Conservation (phyloP, 2,888 invertebrate genomes). For the Harmothoe impar region DNA sequence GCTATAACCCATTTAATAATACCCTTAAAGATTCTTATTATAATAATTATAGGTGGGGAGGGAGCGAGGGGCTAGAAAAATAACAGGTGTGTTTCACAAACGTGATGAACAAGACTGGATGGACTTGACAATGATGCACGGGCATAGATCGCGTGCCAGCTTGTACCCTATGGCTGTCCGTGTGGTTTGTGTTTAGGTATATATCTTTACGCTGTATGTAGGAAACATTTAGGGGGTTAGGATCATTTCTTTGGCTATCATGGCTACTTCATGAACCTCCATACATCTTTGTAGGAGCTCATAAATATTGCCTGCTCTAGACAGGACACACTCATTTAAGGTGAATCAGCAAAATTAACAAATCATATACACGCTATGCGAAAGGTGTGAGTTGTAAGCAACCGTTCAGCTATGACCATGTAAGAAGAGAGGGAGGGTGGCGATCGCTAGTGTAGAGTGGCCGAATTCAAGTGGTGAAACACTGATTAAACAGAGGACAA, state of each 20-base stretch:
- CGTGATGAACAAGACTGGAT: background rate
- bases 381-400: background rate
- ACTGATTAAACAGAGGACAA: background rate
- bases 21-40: background rate
- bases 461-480: background rate
- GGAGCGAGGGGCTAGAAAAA: background rate
- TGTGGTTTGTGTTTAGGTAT: too few species aligned
- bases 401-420: constrained; percentile 37
- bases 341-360: background rate
- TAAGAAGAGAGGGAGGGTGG: background rate
- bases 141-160: constrained; percentile 29
- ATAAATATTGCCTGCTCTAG: background rate
- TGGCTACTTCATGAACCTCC: too few species aligned
- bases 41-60: background rate
- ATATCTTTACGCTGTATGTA: too few species aligned
- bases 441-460: background rate
- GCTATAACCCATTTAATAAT: background rate
- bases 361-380: background rate
- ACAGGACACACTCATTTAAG: background rate
- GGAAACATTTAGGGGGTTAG: too few species aligned
- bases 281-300: background rate
- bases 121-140: background rate
- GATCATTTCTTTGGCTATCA: too few species aligned
- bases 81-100: background rate
- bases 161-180: background rate